Percentiles rank a stretch among this genome's conserved stretches.
phyloP scores from a whole-genome alignment of 2,888 invertebrate species.

The Nasonovia ribisnigri region DNA sequence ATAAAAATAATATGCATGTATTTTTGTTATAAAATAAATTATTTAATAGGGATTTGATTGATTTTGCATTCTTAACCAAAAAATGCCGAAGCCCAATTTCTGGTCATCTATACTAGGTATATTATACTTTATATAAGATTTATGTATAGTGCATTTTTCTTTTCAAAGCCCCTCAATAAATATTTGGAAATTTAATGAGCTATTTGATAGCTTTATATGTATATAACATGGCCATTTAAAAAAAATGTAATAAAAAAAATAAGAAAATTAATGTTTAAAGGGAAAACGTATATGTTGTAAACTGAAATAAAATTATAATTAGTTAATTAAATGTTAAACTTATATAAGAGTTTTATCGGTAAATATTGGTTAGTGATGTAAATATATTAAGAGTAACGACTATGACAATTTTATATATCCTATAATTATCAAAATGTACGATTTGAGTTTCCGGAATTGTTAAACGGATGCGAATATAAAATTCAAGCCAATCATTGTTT shows the following conservation, averaged over 20 bases:
- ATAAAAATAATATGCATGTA: background rate
- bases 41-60: background rate
- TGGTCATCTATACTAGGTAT: background rate
- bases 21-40: background rate
- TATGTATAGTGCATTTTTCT: conserved; percentile 11
- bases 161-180: background rate
- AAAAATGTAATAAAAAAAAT: background rate
- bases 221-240: background rate
- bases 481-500: background rate
- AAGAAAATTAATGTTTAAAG: background rate
- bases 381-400: background rate
- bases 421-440: background rate
- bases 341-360: background rate
- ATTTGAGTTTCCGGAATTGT: background rate
- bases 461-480: background rate
- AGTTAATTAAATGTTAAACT: background rate
- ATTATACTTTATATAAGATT: background rate
- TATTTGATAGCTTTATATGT: background rate
- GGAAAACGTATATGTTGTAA: background rate
- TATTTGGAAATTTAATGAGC: background rate
- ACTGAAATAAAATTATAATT: background rate
- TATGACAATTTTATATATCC: background rate
- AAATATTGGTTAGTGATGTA: background rate
- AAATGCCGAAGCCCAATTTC: background rate
- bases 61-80: background rate